A percentile compares a stretch with the other conserved stretches of the same genome.
phyloP scores from a whole-genome alignment of 2,113 vertebrate genomes.

The Mus pahari region DNA sequence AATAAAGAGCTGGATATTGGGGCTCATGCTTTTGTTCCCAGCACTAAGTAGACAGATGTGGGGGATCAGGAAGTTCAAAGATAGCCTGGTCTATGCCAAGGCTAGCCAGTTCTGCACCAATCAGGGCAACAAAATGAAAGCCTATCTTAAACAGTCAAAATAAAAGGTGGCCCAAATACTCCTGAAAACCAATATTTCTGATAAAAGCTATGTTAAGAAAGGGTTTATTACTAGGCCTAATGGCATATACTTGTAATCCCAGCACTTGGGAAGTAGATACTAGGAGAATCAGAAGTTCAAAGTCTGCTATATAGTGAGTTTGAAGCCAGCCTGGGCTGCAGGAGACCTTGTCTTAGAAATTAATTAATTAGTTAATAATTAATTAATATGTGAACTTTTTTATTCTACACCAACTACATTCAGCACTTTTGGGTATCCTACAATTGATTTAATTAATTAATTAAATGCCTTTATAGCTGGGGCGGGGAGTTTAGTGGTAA shows the following conservation, averaged over 20 bases:
- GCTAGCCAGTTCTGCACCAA: not conserved
- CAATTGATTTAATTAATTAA: not conserved
- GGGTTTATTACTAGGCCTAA: not conserved
- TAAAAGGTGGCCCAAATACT: not conserved
- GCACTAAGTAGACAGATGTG: not conserved
- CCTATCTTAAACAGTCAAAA: not conserved
- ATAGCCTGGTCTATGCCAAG: not conserved
- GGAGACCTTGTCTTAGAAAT: not conserved
- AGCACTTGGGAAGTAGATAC: not conserved
- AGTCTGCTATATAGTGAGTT: not conserved
- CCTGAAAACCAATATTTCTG: not conserved
- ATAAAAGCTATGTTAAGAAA: not conserved
- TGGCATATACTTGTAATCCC: not conserved
- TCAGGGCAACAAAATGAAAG: not conserved
- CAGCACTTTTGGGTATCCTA: not conserved
- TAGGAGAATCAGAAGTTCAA: not conserved
- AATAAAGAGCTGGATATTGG: not conserved
- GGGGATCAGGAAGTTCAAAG: not conserved
- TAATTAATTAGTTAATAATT: not conserved
- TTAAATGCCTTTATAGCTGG: not conserved
- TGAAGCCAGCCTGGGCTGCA: not conserved
- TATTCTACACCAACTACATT: not conserved
- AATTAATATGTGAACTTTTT: not conserved
- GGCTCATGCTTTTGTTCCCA: not conserved
- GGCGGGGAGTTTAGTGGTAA: not conserved